Percentiles rank a stretch among this genome's conserved stretches.
Conservation (phyloP, 2,113 vertebrate species). For the Halcyon malimbica region DNA sequence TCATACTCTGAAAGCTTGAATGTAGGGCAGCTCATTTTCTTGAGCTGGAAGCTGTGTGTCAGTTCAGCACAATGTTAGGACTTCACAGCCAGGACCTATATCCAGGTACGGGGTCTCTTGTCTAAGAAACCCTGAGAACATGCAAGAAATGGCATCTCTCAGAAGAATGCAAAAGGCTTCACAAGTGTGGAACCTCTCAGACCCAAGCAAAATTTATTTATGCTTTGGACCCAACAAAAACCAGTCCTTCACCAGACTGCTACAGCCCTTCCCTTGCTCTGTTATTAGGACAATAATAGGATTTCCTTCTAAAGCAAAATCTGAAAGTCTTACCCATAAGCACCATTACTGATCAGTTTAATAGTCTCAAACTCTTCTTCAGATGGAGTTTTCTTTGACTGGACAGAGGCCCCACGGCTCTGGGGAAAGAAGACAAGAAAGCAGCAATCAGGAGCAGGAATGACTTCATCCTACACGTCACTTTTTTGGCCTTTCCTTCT, state of each 20-base stretch:
- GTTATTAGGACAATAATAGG: not conserved
- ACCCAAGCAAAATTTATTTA: not conserved
- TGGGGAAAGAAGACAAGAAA: constrained; percentile 57
- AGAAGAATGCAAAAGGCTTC: not conserved
- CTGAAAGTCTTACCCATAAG: constrained; percentile 85
- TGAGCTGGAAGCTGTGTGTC: not conserved
- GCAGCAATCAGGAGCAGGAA: not conserved
- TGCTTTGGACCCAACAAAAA: not conserved
- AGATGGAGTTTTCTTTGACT: constrained; percentile 88
- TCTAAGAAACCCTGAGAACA: not conserved
- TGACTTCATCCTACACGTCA: rapidly evolving
- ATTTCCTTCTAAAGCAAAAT: not conserved
- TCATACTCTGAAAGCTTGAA: not conserved
- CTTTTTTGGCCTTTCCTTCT: not conserved
- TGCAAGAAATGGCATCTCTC: not conserved
- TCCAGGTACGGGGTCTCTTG: not conserved
- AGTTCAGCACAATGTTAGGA: not conserved
- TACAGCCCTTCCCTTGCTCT: not conserved
- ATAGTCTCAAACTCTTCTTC: constrained; percentile 98
- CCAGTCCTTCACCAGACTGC: not conserved
- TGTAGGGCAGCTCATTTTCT: not conserved
- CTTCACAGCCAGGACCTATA: not conserved
- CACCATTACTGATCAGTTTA: constrained; percentile 98
- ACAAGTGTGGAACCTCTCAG: not conserved
- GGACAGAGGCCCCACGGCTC: constrained; percentile 80